These are phyloP conservation scores for Apteryx owenii DNA, from an alignment of 2,113 vertebrate species.

Conservation along the genomic window DNA sequence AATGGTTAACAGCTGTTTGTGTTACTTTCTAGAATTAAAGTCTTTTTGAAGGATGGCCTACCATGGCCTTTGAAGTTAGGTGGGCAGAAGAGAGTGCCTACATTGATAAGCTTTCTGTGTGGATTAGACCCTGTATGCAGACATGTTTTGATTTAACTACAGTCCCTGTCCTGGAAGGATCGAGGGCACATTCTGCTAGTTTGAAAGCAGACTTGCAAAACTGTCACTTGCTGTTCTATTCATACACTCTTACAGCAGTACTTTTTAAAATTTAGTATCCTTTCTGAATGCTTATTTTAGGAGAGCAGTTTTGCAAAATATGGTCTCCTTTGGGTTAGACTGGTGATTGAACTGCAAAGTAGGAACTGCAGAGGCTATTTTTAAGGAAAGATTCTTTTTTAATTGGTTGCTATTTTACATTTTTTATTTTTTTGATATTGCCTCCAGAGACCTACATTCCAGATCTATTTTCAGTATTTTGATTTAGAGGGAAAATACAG, in stretches of 20 bases:
- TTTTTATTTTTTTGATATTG: background rate
- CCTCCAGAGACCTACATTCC: background rate
- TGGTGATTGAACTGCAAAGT: background rate
- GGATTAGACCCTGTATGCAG: background rate
- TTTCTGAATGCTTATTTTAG: constrained; percentile 46
- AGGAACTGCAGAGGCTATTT: background rate
- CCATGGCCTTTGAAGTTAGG: background rate
- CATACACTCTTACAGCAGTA: background rate
- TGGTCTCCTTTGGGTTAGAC: background rate
- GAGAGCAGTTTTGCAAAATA: background rate
- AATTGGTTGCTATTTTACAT: background rate
- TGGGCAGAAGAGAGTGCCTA: background rate
- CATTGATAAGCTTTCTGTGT: background rate
- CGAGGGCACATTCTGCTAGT: constrained; percentile 28
- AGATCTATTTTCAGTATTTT: background rate
- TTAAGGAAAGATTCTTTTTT: background rate
- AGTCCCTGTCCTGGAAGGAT: background rate
- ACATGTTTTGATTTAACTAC: background rate
- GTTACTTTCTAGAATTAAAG: background rate
- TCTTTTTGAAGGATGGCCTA: background rate
- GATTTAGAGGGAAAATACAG: background rate
- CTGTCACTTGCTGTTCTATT: constrained; percentile 61
- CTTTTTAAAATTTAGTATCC: constrained; percentile 23
- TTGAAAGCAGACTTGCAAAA: constrained; percentile 41
- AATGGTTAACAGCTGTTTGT: background rate